Evolutionary conservation across 2,113 vertebrate species (phyloP).

Genomic region (Tiliqua scincoides): DNA sequence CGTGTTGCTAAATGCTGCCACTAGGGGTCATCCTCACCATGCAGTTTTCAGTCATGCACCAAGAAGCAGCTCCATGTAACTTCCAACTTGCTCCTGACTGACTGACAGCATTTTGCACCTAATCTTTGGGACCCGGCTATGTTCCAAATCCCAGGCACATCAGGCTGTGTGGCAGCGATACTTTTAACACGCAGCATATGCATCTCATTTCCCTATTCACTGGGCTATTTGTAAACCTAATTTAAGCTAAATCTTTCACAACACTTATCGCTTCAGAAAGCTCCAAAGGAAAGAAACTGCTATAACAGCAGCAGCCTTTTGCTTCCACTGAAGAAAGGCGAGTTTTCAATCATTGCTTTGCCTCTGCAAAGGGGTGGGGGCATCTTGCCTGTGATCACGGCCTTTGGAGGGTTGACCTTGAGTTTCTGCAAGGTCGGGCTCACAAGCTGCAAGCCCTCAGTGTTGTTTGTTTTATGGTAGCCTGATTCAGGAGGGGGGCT

Average conservation of each 20-base stretch:
- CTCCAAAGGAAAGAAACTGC: conserved; percentile 26
- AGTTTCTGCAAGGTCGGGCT: neutral
- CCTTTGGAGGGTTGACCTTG: conserved; percentile 12
- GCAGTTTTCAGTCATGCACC: neutral
- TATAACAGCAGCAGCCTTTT: neutral
- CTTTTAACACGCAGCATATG: conserved; percentile 48
- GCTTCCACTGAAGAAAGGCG: neutral
- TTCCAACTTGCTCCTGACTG: neutral
- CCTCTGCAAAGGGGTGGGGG: neutral
- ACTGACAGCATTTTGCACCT: conserved; percentile 7
- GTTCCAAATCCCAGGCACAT: conserved; percentile 27
- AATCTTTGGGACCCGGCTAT: conserved; percentile 32
- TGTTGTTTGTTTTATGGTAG: neutral
- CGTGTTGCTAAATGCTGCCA: conserved; percentile 11
- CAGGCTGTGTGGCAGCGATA: conserved; percentile 36
- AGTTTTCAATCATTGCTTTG: conserved; percentile 6
- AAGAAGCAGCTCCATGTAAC: neutral
- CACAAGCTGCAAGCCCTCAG: neutral
- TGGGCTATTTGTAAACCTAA: conserved; percentile 65
- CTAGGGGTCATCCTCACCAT: conserved; percentile 60
- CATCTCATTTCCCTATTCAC: conserved; percentile 54
- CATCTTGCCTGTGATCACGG: neutral
- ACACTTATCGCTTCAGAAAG: neutral
- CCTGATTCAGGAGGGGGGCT: neutral
- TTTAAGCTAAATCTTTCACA: conserved; percentile 47